phyloP scores from a whole-genome alignment of 2,888 invertebrate genomes.

The Augochlorella aurata region DNA sequence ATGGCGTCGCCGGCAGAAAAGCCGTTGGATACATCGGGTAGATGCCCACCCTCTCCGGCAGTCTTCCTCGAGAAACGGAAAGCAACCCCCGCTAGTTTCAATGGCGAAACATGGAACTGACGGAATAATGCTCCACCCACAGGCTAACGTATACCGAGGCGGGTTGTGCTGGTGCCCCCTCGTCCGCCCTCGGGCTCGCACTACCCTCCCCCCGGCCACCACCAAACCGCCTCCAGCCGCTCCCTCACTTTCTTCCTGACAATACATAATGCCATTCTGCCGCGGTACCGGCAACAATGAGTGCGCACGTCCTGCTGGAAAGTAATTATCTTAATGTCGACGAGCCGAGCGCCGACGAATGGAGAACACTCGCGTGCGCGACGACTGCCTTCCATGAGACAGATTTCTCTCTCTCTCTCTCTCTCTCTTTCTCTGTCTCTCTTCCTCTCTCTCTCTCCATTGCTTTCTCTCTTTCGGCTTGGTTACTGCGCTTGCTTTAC shows the following conservation, averaged over 20 bases:
- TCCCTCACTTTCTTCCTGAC: conserved; percentile 68
- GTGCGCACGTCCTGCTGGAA: conserved; percentile 71
- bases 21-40: conserved; percentile 58
- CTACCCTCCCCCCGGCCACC: conserved; percentile 21
- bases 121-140: conserved; percentile 66
- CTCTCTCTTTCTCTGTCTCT: too few relatives aligned
- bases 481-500: conserved; percentile 39
- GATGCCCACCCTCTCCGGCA: conserved; percentile 38
- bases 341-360: conserved; percentile 63
- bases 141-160: conserved; percentile 57
- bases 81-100: conserved; percentile 48
- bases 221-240: conserved; percentile 26
- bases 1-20: conserved; percentile 65
- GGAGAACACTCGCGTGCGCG: conserved; percentile 58
- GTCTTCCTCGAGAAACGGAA: conserved; percentile 53
- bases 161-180: conserved; percentile 25
- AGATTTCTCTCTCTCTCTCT: background rate
- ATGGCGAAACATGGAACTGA: conserved; percentile 61
- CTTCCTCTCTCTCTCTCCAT: background rate
- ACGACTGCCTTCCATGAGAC: conserved; percentile 37
- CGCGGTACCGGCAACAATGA: conserved; percentile 70
- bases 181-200: conserved; percentile 5
- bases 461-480: conserved; percentile 30
- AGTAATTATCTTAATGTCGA: conserved; percentile 75
- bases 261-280: conserved; percentile 72